Evolutionary conservation across 2,113 vertebrate species (phyloP), one percentile per base, ranked within the genome.

Genomic region (Caranx melampygus): DNA sequence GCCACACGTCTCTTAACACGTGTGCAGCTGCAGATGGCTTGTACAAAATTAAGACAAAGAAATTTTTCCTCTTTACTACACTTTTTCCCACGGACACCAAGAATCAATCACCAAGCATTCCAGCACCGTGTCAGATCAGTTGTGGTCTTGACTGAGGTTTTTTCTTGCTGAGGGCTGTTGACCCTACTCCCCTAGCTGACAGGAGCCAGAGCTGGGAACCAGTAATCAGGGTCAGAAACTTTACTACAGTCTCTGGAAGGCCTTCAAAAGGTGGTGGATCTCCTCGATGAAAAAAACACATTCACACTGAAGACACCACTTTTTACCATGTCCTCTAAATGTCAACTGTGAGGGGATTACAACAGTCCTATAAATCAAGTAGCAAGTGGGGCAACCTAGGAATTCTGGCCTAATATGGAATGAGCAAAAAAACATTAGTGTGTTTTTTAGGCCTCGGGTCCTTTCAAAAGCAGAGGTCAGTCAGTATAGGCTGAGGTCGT

Each of bases 401-500:
- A 87, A 88, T 84, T 75, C 75, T 82, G 66, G 33, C 78, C 81
- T 77, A 79, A 90, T 87, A 84, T 76, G 78, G 86, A 79, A 75
- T 61, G 67, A 82, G 80, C 62, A 34, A 77, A 81, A 87, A 73
- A 85, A 77, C 79, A 81, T 77, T 83, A 82, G 81, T 84, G 73
- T 82, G 71, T 89, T 86, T 88, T 88, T 90, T 84, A 86, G 88
- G 83, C 51, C 73, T 67, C 3, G 47, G 87, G 82, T 92, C 81
- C 65, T 89, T 94, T 92, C 87, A 90, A 91, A 92, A 86, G 87
- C 80, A 90, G 84, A 88, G 94, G 94, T 94, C 92, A 92, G 86
- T 85, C 88, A 59, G 82, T 70, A 87, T 90, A 90, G 92, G 90
- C 93, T 81, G 83, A 89, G 91, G 95, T 95, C 94, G 93, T 93